phyloP scores from a whole-genome alignment of 1,140 invertebrate species.

The Zaprionus tsacasi region DNA sequence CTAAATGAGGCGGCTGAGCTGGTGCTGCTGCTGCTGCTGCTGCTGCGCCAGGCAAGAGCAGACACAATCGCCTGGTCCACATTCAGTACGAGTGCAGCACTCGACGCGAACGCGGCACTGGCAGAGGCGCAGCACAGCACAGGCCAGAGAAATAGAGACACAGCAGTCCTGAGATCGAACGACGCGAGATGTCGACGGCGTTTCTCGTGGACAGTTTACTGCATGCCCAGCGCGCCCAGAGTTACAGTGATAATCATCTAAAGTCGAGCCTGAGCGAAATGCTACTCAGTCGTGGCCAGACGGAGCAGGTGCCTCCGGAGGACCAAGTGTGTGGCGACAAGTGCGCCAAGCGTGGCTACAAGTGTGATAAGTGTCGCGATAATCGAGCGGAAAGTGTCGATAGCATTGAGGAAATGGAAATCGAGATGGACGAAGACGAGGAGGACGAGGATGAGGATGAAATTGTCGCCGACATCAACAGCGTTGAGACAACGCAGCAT shows the following conservation, averaged over 20 bases:
- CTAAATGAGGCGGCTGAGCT: conserved; percentile 43
- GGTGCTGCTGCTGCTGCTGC: conserved; percentile 32
- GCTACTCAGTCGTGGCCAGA: conserved; percentile 56
- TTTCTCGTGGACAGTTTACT: conserved; percentile 79
- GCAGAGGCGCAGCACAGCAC: conserved; percentile 9
- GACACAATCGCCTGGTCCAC: conserved; percentile 12
- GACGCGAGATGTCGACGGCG: conserved; percentile 75
- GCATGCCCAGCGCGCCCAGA: conserved; percentile 74
- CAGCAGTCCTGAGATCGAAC: conserved; percentile 14
- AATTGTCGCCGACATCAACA: conserved; percentile 70
- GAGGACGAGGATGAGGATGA: conserved; percentile 73
- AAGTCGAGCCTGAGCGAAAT: conserved; percentile 74
- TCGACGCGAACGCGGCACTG: conserved; percentile 71
- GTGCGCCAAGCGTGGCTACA: conserved; percentile 71
- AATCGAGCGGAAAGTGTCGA: conserved; percentile 68
- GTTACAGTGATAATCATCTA: conserved; percentile 69
- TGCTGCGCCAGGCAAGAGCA: conserved; percentile 38
- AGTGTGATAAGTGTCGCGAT: conserved; percentile 83
- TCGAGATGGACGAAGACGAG: conserved; percentile 72
- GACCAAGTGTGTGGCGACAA: conserved; percentile 54
- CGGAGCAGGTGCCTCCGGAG: conserved; percentile 13
- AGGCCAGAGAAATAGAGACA: conserved; percentile 30
- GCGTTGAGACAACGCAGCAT: conserved; percentile 60
- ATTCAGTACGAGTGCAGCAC: conserved; percentile 75
- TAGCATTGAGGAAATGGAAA: conserved; percentile 72